These are phyloP conservation scores for Theristicus caerulescens DNA, from an alignment of 2,113 vertebrate genomes.

Conservation along the genomic window DNA sequence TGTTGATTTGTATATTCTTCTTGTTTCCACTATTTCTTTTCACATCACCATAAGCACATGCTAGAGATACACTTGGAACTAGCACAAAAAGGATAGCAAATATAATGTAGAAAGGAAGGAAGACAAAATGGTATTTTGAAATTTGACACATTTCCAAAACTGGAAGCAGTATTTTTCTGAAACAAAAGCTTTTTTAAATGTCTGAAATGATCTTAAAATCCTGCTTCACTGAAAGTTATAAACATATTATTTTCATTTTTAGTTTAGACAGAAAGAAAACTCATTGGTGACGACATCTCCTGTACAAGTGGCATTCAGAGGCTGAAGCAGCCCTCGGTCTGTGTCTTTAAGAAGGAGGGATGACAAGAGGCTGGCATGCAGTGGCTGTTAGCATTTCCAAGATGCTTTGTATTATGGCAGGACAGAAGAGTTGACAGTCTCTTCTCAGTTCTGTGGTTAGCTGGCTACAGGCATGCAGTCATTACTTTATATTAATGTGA, in stretches of 20 bases:
- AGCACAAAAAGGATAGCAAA: background rate
- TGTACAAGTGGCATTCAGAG: background rate
- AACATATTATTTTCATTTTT: background rate
- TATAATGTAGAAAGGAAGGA: background rate
- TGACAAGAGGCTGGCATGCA: conserved; percentile 27
- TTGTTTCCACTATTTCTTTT: background rate
- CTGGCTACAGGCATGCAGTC: conserved; percentile 47
- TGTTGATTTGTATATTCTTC: background rate
- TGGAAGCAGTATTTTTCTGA: background rate
- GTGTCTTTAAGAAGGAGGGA: conserved; percentile 51
- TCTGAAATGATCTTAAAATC: background rate
- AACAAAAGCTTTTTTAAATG: background rate
- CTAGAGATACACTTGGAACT: background rate
- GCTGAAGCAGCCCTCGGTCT: background rate
- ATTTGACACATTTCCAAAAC: background rate
- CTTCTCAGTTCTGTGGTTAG: conserved; percentile 67
- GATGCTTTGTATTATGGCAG: conserved; percentile 55
- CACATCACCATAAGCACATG: background rate
- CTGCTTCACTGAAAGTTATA: background rate
- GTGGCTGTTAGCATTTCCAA: conserved; percentile 39
- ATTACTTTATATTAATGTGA: conserved; percentile 59
- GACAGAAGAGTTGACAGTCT: conserved; percentile 61
- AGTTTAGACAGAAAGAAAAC: background rate
- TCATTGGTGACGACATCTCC: background rate
- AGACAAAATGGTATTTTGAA: background rate